A percentile compares a stretch with the other conserved stretches of the same genome.
Evolutionary conservation across 2,113 vertebrate species (phyloP).

Genomic region (Indicator indicator): DNA sequence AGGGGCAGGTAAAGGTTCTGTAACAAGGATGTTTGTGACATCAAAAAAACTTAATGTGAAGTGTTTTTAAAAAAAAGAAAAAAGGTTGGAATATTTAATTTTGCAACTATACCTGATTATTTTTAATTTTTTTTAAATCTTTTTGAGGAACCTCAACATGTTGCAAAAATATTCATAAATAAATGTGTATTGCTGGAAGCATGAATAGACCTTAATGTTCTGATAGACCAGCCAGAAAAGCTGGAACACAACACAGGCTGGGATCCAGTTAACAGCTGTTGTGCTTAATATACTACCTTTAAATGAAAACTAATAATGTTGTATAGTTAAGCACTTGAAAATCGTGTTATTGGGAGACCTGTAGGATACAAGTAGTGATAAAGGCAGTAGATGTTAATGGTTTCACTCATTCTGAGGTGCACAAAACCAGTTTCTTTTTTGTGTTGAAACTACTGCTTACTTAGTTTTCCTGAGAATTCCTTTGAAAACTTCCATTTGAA

Average conservation of each 20-base stretch:
- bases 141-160: not conserved
- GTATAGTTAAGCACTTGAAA: not conserved
- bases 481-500: not conserved
- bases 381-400: not conserved
- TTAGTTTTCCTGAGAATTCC: not conserved
- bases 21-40: not conserved
- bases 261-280: not conserved
- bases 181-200: not conserved
- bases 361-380: not conserved
- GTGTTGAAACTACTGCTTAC: not conserved
- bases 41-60: fast-evolving
- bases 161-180: not conserved
- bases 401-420: not conserved
- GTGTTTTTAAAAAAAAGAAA: not conserved
- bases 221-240: not conserved
- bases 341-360: not conserved
- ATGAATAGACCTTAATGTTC: not conserved
- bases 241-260: not conserved
- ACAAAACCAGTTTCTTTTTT: not conserved
- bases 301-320: not conserved
- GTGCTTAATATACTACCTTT: not conserved
- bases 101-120: not conserved
- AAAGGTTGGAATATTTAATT: not conserved
- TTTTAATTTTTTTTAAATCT: not conserved
- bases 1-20: not conserved